These are phyloP conservation scores for Ammospiza maritima DNA, from an alignment of 2,797 vertebrate genomes.

Conservation along the genomic window DNA sequence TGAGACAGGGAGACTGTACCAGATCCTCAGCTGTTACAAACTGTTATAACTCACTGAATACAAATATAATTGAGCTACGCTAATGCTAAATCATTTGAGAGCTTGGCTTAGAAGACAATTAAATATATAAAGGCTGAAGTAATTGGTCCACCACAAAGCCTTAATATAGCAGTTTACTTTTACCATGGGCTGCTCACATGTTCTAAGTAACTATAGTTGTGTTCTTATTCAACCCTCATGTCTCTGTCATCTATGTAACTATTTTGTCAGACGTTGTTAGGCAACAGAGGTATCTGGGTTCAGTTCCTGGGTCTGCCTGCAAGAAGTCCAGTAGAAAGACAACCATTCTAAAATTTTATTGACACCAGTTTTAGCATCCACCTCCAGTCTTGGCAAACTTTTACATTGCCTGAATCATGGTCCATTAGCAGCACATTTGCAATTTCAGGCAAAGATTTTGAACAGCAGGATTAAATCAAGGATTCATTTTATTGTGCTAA, in stretches of 20 bases:
- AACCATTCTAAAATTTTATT: neutral
- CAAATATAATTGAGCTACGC: neutral
- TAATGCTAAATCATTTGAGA: conserved; percentile 12
- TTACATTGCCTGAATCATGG: neutral
- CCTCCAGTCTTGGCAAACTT: conserved; percentile 4
- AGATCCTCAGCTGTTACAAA: conserved; percentile 17
- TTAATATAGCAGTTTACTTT: conserved; percentile 15
- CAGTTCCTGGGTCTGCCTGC: neutral
- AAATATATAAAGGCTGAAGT: conserved; percentile 25
- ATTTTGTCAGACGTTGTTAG: neutral
- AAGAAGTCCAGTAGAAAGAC: neutral
- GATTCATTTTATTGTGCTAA: neutral
- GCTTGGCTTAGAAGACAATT: neutral
- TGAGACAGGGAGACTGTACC: neutral
- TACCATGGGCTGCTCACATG: neutral
- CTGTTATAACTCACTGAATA: neutral
- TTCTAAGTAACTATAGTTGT: neutral
- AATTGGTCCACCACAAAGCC: conserved; percentile 9
- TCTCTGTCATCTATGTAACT: neutral
- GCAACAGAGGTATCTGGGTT: neutral
- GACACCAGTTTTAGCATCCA: conserved; percentile 19
- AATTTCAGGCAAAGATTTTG: neutral
- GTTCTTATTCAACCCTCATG: neutral
- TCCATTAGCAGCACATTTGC: neutral
- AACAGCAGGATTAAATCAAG: neutral